A percentile compares a stretch with the other conserved stretches of the same genome.
Conservation (phyloP, 2,797 vertebrate species). For the Myotis myotis region DNA sequence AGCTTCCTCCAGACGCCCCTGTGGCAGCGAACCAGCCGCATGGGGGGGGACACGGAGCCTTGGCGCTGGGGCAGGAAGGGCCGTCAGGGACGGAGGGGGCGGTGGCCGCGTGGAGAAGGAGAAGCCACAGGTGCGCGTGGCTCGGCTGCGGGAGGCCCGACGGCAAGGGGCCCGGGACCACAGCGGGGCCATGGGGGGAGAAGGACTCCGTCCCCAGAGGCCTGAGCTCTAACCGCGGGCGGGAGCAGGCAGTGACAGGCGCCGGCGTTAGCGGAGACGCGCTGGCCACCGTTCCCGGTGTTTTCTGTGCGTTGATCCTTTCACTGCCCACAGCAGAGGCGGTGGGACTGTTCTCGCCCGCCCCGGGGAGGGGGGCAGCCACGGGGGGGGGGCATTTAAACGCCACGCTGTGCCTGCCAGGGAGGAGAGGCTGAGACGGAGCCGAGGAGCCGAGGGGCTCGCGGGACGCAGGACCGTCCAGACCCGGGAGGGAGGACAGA, state of each 20-base stretch:
- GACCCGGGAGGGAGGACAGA: not conserved
- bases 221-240: not conserved
- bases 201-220: not conserved
- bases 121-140: not conserved
- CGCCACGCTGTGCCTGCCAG: not conserved
- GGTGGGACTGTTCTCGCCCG: not conserved
- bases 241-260: not conserved
- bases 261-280: not conserved
- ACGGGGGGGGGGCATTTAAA: not conserved
- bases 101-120: fast-evolving
- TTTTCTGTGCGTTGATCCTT: not conserved
- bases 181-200: not conserved
- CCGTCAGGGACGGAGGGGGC: not conserved
- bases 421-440: not conserved
- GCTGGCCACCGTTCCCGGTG: not conserved
- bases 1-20: not conserved
- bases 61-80: not conserved
- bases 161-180: not conserved
- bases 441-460: not conserved
- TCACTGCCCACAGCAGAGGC: not conserved
- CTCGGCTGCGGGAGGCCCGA: not conserved
- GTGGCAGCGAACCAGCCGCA: not conserved
- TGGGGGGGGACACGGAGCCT: fast-evolving
- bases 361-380: too few relatives aligned
- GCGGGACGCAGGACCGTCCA: fast-evolving